Conservation (phyloP, 1,140 invertebrate species). For the Apis laboriosa region DNA sequence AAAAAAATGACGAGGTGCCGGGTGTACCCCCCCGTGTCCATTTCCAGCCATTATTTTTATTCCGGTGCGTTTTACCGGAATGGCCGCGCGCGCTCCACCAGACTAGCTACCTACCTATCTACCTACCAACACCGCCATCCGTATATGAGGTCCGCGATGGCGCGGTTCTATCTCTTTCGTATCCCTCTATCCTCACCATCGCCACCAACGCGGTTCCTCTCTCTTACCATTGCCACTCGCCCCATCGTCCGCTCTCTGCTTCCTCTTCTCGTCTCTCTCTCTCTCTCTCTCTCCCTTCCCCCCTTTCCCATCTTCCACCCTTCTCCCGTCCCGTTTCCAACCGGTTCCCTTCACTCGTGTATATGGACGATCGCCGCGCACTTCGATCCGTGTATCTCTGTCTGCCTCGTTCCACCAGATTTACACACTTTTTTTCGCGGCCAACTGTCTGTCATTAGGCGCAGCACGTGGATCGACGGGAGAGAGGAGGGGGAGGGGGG, state of each 20-base stretch:
- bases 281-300: conserved; percentile 31
- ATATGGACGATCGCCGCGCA: conserved; percentile 36
- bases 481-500: conserved; percentile 1
- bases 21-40: conserved; percentile 66
- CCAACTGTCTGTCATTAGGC: conserved; percentile 81
- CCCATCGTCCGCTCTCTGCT: conserved; percentile 29
- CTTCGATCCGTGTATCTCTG: conserved; percentile 49
- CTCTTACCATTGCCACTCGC: conserved; percentile 46
- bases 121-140: conserved; percentile 50
- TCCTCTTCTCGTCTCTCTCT: background rate
- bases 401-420: conserved; percentile 68
- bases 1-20: conserved; percentile 73
- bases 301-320: background rate
- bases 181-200: conserved; percentile 16
- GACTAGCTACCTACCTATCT: conserved; percentile 37
- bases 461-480: conserved; percentile 71
- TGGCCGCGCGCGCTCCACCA: conserved; percentile 63
- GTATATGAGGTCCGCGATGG: conserved; percentile 59
- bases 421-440: conserved; percentile 76
- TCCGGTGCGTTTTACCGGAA: conserved; percentile 75
- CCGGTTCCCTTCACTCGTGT: conserved; percentile 4
- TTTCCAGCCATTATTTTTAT: conserved; percentile 78
- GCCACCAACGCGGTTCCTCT: conserved; percentile 17
- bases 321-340: conserved; percentile 11
- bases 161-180: conserved; percentile 52